Evolutionary conservation across 2,113 vertebrate genomes (phyloP).

Genomic region (Periophthalmus modestus): DNA sequence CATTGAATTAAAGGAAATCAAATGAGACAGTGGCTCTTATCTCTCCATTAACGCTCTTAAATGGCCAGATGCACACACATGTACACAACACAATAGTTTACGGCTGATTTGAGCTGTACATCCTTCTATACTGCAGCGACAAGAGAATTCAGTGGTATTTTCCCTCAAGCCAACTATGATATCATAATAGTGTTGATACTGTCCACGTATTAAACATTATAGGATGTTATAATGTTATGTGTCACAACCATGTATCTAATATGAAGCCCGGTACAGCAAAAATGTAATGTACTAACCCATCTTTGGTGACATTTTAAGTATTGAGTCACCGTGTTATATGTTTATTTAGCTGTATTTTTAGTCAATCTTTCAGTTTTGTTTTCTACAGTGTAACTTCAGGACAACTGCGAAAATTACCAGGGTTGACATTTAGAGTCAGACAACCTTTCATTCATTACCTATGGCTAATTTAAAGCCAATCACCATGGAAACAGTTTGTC

Average conservation of each 20-base stretch:
- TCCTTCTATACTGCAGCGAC: not conserved
- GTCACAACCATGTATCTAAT: not conserved
- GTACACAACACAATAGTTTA: not conserved
- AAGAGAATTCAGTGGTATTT: not conserved
- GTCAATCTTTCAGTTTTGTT: not conserved
- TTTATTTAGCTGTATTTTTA: not conserved
- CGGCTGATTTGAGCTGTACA: not conserved
- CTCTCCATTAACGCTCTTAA: slow-evolving; percentile 48
- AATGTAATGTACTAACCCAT: no score
- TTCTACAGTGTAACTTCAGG: not conserved
- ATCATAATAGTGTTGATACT: not conserved
- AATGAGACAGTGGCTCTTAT: slow-evolving; percentile 53
- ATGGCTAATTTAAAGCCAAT: not conserved
- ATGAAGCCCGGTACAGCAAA: not conserved
- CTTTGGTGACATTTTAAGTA: no score
- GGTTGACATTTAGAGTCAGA: not conserved
- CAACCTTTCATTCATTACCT: not conserved
- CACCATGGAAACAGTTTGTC: not conserved
- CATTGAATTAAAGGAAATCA: slow-evolving; percentile 48
- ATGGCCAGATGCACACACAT: slow-evolving; percentile 16
- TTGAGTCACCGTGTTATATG: not conserved
- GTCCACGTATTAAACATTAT: not conserved
- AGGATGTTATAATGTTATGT: not conserved
- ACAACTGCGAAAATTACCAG: not conserved
- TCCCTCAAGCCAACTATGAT: not conserved